phyloP scores from a whole-genome alignment of 1,140 invertebrate species.

The Ooceraea biroi region DNA sequence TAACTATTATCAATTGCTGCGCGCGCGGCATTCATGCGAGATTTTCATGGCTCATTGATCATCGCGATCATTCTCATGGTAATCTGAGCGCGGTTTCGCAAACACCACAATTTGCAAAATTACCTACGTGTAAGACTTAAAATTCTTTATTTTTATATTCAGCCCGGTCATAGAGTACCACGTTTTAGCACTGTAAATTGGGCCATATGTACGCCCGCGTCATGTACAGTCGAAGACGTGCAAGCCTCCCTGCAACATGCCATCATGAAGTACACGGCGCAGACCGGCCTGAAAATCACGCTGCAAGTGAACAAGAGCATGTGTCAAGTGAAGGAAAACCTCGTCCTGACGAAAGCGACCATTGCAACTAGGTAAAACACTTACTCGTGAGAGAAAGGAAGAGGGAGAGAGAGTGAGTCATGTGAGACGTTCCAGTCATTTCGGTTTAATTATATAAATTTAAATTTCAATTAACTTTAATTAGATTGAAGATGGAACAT shows the following conservation, averaged over 20 bases:
- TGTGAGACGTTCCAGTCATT: too few species aligned
- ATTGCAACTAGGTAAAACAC: slow-evolving; percentile 85
- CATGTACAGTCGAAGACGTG: slow-evolving; percentile 87
- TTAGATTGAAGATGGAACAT: too few species aligned
- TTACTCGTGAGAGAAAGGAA: too few species aligned
- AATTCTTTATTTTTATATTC: slow-evolving; percentile 54
- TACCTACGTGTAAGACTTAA: background rate
- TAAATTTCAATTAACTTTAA: too few species aligned
- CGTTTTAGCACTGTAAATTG: slow-evolving; percentile 88
- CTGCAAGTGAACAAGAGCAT: slow-evolving; percentile 88
- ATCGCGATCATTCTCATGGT: too few species aligned
- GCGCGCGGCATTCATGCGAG: background rate
- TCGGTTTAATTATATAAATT: too few species aligned
- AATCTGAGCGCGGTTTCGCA: background rate
- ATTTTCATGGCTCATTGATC: background rate
- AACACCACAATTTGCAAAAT: background rate
- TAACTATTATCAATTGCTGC: too few species aligned
- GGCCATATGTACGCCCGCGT: slow-evolving; percentile 88
- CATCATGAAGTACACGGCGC: slow-evolving; percentile 82
- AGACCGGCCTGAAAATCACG: slow-evolving; percentile 86
- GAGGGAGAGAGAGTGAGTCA: too few species aligned
- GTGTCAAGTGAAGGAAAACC: slow-evolving; percentile 86
- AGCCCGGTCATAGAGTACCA: slow-evolving; percentile 90
- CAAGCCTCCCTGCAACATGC: slow-evolving; percentile 86
- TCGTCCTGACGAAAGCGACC: slow-evolving; percentile 81